Evolutionary conservation across 2,113 vertebrate genomes (phyloP), one percentile per base, ranked within the genome.

Genomic region (Spheniscus mendiculus): DNA sequence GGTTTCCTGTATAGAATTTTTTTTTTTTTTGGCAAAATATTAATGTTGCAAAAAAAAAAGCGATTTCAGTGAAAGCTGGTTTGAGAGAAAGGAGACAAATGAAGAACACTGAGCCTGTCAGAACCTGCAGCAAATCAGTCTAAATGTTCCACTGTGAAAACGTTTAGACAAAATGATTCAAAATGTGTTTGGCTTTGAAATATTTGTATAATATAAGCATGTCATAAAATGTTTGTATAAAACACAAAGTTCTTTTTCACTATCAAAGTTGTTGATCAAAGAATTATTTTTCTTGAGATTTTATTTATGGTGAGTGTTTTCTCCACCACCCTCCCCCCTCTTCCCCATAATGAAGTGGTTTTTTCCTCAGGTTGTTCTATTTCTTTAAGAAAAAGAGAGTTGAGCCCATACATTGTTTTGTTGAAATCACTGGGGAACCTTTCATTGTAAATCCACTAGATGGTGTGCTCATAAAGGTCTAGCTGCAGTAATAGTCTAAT

Each of bases 141-240:
- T 85, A 63, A 92, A 59, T 56, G 44, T 94, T 92, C 25, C 55
- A 23, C 38, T 74, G 23, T n/a, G 18, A 84, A 92, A 96, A 78
- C 2, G 0, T 87, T 67, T 81, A 74, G 56, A 70, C 38, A 87
- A 91, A 81, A 42, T 66, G 3, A 45, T 81, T 90, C 45, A 29
- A 50, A 74, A 44, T 79, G 7, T 74, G 18, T 70, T 87, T 93
- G 36, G 34, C 78, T 93, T 82, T 85, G 44, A 85, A 94, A 59
- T 84, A 44, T 89, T 92, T 89, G 29, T 82, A 9, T 52, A 77
- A 80, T 42, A 15, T 11, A 81, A 66, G 32, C 18, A 14, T 40
- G 34, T 84, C 25, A 47, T 71, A 63, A 94, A 88, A 56, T 42
- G 23, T 59, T 88, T 76, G 70, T 83, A 29, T 83, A 66, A 79